Conservation (phyloP, 2,888 invertebrate species). For the Fragum whitleyi region DNA sequence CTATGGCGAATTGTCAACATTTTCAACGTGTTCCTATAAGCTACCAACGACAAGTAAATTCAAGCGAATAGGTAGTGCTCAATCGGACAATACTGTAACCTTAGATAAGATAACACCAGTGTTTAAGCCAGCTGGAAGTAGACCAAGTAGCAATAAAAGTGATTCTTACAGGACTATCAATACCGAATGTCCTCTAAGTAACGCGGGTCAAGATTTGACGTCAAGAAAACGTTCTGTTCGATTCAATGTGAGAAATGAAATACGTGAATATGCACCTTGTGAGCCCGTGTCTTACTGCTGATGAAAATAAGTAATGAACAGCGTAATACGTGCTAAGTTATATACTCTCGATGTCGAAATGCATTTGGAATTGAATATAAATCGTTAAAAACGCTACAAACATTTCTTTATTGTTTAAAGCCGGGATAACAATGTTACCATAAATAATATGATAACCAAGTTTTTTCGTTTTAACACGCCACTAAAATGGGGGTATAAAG, state of each 20-base stretch:
- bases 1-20: not conserved
- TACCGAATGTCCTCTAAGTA: not conserved
- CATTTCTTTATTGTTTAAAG: no score
- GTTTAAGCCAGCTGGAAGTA: not conserved
- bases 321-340: no score
- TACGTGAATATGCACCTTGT: constrained; percentile 58
- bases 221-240: constrained; percentile 48
- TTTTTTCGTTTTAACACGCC: no score
- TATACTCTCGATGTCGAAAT: no score
- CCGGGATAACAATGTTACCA: no score
- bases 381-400: no score
- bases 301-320: no score
- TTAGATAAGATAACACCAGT: constrained; percentile 16
- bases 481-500: no score
- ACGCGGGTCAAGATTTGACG: constrained; percentile 6
- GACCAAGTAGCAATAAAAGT: constrained; percentile 15
- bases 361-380: no score
- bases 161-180: not conserved
- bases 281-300: constrained; percentile 47
- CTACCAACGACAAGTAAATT: not conserved
- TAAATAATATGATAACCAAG: no score
- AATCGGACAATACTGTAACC: not conserved
- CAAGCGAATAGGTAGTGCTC: not conserved
- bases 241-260: constrained; percentile 56
- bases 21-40: constrained; percentile 6